phyloP scores from a whole-genome alignment of 2,888 invertebrate genomes.

The Lacanobia wlatinum region DNA sequence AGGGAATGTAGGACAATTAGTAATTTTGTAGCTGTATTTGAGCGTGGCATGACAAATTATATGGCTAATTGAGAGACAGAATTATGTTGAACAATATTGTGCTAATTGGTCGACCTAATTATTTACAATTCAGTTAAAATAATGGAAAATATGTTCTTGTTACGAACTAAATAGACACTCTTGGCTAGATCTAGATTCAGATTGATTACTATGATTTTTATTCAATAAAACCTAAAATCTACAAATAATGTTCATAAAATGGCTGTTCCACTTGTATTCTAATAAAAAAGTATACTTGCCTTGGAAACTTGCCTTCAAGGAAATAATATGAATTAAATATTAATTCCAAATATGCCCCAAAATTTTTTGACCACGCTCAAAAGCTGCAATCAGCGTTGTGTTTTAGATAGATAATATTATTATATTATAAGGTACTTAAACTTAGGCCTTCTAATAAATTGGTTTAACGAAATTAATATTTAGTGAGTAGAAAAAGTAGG shows the following conservation, averaged over 20 bases:
- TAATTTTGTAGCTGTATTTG: slow-evolving; percentile 31
- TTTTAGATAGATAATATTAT: slow-evolving; percentile 45
- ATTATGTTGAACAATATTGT: slow-evolving; percentile 6
- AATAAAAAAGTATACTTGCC: background rate
- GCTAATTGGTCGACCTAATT: slow-evolving; percentile 29
- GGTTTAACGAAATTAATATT: slow-evolving; percentile 60
- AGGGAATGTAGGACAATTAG: slow-evolving; percentile 57
- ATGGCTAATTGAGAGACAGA: background rate
- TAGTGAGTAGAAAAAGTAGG: slow-evolving; percentile 59
- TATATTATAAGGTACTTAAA: slow-evolving; percentile 55
- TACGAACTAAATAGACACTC: background rate
- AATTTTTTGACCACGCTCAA: slow-evolving; percentile 30
- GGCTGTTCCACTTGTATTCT: background rate
- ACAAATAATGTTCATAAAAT: background rate
- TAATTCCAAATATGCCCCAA: slow-evolving; percentile 8
- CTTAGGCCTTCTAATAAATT: slow-evolving; percentile 55
- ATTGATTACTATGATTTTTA: too few species aligned
- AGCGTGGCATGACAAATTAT: slow-evolving; percentile 38
- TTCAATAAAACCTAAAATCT: background rate
- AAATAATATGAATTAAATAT: background rate
- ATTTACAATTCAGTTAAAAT: slow-evolving; percentile 7
- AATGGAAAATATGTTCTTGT: background rate
- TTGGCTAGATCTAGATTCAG: too few species aligned
- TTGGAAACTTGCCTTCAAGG: background rate
- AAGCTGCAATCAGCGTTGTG: slow-evolving; percentile 22